Percentiles rank a stretch among this genome's conserved stretches.
These are phyloP conservation scores for Seriola quinqueradiata DNA, from an alignment of 2,113 vertebrate species.

Conservation along the genomic window DNA sequence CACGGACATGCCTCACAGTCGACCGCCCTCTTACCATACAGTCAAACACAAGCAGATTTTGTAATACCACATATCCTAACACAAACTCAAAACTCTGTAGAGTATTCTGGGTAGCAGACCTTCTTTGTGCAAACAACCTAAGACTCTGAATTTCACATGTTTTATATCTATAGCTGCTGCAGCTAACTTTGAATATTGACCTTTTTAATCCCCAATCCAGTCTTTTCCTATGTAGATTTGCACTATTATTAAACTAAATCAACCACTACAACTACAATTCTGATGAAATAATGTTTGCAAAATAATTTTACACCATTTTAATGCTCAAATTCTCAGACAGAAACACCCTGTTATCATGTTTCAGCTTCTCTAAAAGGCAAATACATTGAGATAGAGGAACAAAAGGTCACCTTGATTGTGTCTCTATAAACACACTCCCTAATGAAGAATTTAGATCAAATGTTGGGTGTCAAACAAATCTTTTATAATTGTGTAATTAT, in stretches of 20 bases:
- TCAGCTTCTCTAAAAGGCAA: neutral
- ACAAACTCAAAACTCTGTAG: neutral
- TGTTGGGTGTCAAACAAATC: no score
- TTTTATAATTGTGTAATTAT: neutral
- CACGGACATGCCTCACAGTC: constrained; percentile 24
- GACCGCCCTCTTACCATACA: neutral
- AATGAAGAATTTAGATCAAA: neutral
- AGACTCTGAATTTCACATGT: neutral
- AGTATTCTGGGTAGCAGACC: neutral
- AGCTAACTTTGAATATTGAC: no score
- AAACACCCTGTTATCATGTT: neutral
- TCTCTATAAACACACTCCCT: rapidly evolving
- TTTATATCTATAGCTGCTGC: neutral
- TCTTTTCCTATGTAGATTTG: no score
- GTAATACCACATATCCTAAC: neutral
- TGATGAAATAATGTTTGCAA: no score
- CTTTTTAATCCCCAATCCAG: no score
- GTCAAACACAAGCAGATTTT: neutral
- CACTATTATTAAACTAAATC: no score
- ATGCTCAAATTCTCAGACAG: neutral
- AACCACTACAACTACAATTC: no score
- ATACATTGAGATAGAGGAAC: neutral
- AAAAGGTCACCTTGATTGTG: no score
- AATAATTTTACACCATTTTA: no score
- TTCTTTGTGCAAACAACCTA: no score